Evolutionary conservation across 2,113 vertebrate species (phyloP).

Genomic region (Heteronetta atricapilla): DNA sequence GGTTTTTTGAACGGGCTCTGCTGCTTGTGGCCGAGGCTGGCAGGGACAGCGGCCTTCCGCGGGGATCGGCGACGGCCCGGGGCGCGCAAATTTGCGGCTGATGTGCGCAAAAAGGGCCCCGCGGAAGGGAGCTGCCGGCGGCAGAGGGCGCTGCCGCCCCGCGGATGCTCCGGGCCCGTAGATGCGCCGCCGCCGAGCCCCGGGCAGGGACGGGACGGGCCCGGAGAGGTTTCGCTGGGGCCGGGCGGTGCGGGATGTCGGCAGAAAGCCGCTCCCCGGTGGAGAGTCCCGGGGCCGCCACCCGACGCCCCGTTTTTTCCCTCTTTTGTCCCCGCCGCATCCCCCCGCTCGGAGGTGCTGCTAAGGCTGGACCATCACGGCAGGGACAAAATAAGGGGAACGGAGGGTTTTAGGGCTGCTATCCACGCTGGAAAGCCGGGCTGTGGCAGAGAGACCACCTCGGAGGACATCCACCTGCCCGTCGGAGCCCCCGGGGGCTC

Average conservation of each 20-base stretch:
- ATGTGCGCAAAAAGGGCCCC: neutral
- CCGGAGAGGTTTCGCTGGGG: neutral
- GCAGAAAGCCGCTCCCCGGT: neutral
- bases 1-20: neutral
- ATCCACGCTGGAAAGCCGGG: neutral
- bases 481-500: no score
- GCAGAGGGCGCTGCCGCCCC: constrained; percentile 14
- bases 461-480: neutral
- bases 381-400: neutral
- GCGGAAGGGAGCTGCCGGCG: neutral
- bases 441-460: neutral
- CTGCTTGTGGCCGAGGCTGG: neutral
- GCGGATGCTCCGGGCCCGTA: neutral
- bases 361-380: neutral
- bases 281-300: no score
- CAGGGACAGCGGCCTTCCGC: neutral
- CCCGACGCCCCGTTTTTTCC: no score
- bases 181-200: neutral
- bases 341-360: neutral
- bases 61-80: neutral
- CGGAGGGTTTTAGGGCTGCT: neutral
- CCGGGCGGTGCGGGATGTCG: neutral
- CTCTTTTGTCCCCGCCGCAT: neutral
- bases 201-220: neutral
- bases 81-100: neutral